phyloP scores from a whole-genome alignment of 1,140 invertebrate genomes.

The Ectropis grisescens region DNA sequence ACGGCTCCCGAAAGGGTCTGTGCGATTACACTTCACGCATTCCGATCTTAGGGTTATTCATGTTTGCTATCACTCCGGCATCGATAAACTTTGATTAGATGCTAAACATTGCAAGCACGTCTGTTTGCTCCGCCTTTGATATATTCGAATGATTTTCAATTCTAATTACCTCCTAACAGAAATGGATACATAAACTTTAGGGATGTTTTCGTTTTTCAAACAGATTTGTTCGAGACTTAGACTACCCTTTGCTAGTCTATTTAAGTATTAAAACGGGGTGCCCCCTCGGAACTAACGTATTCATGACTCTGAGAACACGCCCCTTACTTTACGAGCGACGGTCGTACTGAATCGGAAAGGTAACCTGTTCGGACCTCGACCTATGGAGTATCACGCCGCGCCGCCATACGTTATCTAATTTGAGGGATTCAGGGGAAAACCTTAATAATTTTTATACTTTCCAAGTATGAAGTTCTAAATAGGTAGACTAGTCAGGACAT shows the following conservation, averaged over 20 bases:
- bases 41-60: constrained; percentile 15
- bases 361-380: constrained; percentile 29
- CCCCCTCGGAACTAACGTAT: constrained; percentile 44
- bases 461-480: too few species aligned
- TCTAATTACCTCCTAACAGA: too few species aligned
- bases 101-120: too few species aligned
- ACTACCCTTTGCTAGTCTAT: constrained; percentile 33
- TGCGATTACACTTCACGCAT: constrained; percentile 16
- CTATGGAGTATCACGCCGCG: constrained; percentile 40
- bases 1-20: constrained; percentile 24
- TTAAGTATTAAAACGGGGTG: constrained; percentile 54
- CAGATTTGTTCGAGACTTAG: constrained; percentile 12
- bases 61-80: constrained; percentile 14
- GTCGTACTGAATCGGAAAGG: constrained; percentile 46
- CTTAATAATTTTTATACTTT: too few species aligned
- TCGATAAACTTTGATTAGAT: constrained; percentile 5
- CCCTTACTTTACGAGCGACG: constrained; percentile 46
- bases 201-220: constrained; percentile 3
- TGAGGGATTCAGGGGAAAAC: constrained; percentile 28
- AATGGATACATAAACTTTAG: too few species aligned
- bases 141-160: too few species aligned
- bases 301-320: constrained; percentile 50
- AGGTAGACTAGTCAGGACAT: too few species aligned
- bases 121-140: too few species aligned
- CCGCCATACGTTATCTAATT: constrained; percentile 37